A percentile compares a stretch with the other conserved stretches of the same genome.
Conservation (phyloP, 2,113 vertebrate species). For the Rhinolophus ferrumequinum region DNA sequence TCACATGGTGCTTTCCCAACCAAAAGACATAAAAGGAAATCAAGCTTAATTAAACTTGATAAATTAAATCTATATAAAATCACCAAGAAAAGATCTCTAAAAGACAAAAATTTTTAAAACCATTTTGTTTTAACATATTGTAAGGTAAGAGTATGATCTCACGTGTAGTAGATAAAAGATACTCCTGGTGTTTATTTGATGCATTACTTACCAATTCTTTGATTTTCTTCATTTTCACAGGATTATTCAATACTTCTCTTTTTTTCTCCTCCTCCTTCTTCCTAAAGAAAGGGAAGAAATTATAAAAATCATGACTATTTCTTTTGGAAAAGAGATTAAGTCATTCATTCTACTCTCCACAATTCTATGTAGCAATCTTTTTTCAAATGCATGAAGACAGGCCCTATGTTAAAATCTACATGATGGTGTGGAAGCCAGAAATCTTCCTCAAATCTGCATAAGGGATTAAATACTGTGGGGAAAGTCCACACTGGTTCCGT, state of each 20-base stretch:
- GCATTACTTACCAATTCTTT: constrained; percentile 91
- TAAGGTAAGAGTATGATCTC: background rate
- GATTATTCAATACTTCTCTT: constrained; percentile 95
- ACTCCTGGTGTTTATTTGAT: background rate
- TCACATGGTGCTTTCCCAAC: background rate
- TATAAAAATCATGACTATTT: background rate
- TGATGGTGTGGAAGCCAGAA: background rate
- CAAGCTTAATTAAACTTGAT: background rate
- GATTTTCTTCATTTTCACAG: constrained; percentile 99
- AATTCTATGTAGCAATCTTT: background rate
- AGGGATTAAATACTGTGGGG: background rate
- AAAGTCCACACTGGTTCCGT: background rate
- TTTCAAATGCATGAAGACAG: background rate
- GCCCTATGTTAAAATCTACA: background rate
- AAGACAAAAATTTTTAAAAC: background rate
- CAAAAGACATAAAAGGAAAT: background rate
- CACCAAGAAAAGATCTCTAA: background rate
- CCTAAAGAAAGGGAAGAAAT: constrained; percentile 80
- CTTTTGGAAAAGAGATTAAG: constrained; percentile 30
- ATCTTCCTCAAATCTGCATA: background rate
- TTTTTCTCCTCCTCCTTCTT: constrained; percentile 98
- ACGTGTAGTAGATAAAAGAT: background rate
- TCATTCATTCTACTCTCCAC: constrained; percentile 8
- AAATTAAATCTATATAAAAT: background rate
- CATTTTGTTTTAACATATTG: background rate